phyloP scores from a whole-genome alignment of 2,797 vertebrate species.

The Emys orbicularis region DNA sequence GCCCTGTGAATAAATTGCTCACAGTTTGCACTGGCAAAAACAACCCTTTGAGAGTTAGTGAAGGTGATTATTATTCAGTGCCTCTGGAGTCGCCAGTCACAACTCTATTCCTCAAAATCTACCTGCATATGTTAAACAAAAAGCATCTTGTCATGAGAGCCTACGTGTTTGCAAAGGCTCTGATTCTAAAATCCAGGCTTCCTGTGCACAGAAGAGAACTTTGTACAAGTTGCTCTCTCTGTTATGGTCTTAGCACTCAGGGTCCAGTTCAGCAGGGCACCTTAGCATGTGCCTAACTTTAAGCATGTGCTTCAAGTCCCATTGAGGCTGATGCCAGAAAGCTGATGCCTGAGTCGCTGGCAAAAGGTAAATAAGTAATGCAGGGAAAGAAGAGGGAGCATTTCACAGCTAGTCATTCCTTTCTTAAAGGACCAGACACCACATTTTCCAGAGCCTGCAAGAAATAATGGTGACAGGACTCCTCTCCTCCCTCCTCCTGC shows the following conservation, averaged over 20 bases:
- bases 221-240: neutral
- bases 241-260: neutral
- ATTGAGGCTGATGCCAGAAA: neutral
- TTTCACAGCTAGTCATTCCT: neutral
- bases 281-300: neutral
- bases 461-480: neutral
- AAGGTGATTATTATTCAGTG: constrained; percentile 39
- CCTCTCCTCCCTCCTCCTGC: neutral
- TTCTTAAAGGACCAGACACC: neutral
- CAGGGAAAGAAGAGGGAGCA: neutral
- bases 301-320: neutral
- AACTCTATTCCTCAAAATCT: constrained; percentile 25
- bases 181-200: constrained; percentile 4
- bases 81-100: neutral
- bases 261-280: rapidly evolving
- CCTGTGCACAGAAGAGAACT: neutral
- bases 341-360: neutral
- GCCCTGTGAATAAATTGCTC: constrained; percentile 49
- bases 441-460: neutral
- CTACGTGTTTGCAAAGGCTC: neutral
- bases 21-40: constrained; percentile 49
- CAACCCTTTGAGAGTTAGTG: constrained; percentile 42
- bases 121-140: neutral
- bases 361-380: neutral
- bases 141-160: neutral